Evolutionary conservation across 2,888 invertebrate genomes (phyloP), one percentile per base, ranked within the genome.

Genomic region (Cinara cedri): DNA sequence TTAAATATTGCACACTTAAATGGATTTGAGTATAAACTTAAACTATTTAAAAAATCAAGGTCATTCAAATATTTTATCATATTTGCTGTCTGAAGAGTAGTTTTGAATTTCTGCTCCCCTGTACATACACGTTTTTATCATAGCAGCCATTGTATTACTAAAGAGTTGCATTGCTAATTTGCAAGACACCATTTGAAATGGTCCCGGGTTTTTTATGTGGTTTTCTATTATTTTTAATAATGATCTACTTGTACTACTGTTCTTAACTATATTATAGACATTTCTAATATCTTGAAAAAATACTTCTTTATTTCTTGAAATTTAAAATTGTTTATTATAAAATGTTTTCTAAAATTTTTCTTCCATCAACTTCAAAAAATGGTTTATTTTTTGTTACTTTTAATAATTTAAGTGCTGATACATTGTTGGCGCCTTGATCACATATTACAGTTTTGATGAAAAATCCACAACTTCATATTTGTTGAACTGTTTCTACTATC

Each of bases 161-260:
- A 84, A 84, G 60, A 83, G 57, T 82, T 84, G 83, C 0, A 83
- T 78, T 14, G 83, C 83, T 24, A 82, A 81, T 44, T 75, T 81
- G 21, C 83, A 83, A 62, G 81, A 82, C 83, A 84, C 83, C 68
- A 81, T 82, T 65, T 83, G 81, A 81, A 83, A 83, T 24, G 80
- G 34, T 4, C 34, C 34, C 3, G 63, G 34, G 81, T 83, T 19
- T n/a, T 34, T 34, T 81, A 82, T 8, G 83, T 83, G 24, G 83
- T 83, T 81, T 82, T 82, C 16, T 49, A 71, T 34, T 34, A 34
- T 34, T 34, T 34, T 34, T 34, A 34, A 34, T 34, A 34, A 34
- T 34, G 34, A 34, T 6, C 34, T 34, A 34, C 34, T 34, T 42
- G 76, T 81, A 44, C 54, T 44, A 49, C 66, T 72, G n/a, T 81